These are phyloP conservation scores for Lamprotornis superbus DNA, from an alignment of 2,113 vertebrate species.

Conservation along the genomic window DNA sequence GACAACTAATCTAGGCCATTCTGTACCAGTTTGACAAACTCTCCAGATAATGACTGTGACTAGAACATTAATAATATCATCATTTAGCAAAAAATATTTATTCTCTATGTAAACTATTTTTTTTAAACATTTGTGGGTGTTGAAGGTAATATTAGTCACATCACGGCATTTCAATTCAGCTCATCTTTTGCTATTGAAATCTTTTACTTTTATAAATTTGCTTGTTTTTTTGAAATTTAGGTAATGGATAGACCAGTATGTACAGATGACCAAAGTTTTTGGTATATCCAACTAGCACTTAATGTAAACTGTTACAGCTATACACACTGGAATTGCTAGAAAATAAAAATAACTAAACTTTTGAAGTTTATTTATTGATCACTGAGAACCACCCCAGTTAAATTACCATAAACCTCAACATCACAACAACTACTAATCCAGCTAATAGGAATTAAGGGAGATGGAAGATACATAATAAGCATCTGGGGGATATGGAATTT, in stretches of 20 bases:
- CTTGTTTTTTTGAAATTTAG: background rate
- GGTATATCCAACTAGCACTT: background rate
- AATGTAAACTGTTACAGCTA: slow-evolving; percentile 3
- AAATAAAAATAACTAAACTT: slow-evolving; percentile 64
- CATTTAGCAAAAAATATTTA: slow-evolving; percentile 14
- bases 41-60: slow-evolving; percentile 29
- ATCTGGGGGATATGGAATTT: slow-evolving; percentile 70
- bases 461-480: slow-evolving; percentile 70
- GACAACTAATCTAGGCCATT: slow-evolving; percentile 55
- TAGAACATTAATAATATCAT: background rate
- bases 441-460: slow-evolving; percentile 74
- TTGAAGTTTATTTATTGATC: slow-evolving; percentile 72
- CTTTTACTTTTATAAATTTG: background rate
- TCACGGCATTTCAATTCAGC: background rate
- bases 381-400: slow-evolving; percentile 63
- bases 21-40: slow-evolving; percentile 40
- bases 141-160: background rate
- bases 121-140: background rate
- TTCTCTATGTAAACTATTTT: background rate
- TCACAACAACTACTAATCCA: slow-evolving; percentile 71
- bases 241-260: background rate
- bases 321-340: slow-evolving; percentile 20
- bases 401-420: slow-evolving; percentile 71
- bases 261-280: background rate
- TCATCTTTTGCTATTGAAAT: background rate